Percentiles rank a stretch among this genome's conserved stretches.
Evolutionary conservation across 2,888 invertebrate species (phyloP).

Genomic region (Theodoxus fluviatilis): DNA sequence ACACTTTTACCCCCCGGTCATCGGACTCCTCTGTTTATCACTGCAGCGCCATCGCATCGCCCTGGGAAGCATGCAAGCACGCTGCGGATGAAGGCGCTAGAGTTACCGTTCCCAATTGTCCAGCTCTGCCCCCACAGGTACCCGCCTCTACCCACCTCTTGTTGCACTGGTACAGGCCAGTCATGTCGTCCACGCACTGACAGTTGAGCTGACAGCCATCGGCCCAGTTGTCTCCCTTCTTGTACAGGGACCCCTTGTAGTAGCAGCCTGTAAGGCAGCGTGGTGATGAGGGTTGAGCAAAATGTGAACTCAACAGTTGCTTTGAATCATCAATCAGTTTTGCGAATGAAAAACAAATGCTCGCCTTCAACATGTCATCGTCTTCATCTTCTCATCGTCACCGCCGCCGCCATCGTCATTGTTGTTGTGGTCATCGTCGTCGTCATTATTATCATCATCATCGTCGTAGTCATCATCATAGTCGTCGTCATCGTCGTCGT

Average conservation of each 20-base stretch:
- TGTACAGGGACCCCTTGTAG: constrained; percentile 32
- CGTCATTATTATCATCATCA: too few species aligned
- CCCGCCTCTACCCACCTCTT: constrained; percentile 27
- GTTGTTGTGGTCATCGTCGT: too few species aligned
- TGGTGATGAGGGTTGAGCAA: neutral
- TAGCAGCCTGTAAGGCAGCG: constrained; percentile 26
- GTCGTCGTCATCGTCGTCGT: too few species aligned
- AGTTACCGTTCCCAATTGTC: neutral
- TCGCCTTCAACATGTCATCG: too few species aligned
- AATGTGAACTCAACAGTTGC: neutral
- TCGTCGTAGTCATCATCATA: too few species aligned
- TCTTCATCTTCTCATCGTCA: too few species aligned
- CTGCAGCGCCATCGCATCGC: too few species aligned
- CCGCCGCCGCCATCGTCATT: too few species aligned
- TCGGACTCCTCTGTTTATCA: too few species aligned
- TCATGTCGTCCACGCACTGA: constrained; percentile 29
- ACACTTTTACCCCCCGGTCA: too few species aligned
- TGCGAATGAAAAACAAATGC: neutral
- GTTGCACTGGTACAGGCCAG: constrained; percentile 31
- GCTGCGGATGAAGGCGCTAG: neutral
- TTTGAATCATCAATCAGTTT: neutral
- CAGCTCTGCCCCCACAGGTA: neutral
- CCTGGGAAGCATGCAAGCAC: too few species aligned
- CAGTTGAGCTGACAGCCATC: constrained; percentile 34
- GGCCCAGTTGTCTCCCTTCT: constrained; percentile 29